Evolutionary conservation across 2,113 vertebrate species (phyloP).

Genomic region (Elgaria multicarinata): DNA sequence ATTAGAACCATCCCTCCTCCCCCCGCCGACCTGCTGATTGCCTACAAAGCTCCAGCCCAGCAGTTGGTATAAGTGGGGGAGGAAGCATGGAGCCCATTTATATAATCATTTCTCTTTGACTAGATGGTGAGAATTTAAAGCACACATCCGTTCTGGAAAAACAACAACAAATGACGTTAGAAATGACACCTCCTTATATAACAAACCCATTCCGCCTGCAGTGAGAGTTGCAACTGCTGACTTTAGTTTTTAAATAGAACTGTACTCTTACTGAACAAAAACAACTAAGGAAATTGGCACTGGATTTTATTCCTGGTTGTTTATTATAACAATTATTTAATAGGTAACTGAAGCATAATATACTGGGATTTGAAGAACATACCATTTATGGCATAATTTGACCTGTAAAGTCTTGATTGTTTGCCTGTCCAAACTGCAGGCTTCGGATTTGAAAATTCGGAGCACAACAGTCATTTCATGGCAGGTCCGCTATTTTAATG

Average conservation of each 20-base stretch:
- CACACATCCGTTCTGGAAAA: conserved; percentile 28
- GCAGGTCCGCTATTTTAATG: too few relatives aligned
- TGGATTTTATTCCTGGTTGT: background rate
- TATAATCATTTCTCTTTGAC: background rate
- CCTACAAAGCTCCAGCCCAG: background rate
- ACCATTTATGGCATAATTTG: background rate
- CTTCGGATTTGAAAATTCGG: too few relatives aligned
- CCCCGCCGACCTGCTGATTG: too few relatives aligned
- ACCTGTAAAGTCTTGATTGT: conserved; percentile 16
- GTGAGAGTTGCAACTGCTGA: conserved; percentile 37
- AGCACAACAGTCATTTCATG: too few relatives aligned
- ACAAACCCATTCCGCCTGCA: conserved; percentile 10
- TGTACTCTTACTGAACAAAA: conserved; percentile 19
- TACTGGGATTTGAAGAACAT: background rate
- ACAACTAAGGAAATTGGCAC: background rate
- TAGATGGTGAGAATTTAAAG: conserved; percentile 24
- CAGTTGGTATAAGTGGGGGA: conserved; percentile 5
- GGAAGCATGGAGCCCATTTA: background rate
- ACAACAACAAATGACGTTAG: conserved; percentile 39
- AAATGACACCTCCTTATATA: conserved; percentile 35
- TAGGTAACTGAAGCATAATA: background rate
- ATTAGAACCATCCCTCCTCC: background rate
- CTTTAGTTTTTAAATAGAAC: conserved; percentile 60
- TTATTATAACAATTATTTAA: conserved; percentile 16
- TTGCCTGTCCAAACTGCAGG: too few relatives aligned